These are phyloP conservation scores for Pachypanchax playfairii DNA, from an alignment of 2,113 vertebrate genomes.

Conservation along the genomic window DNA sequence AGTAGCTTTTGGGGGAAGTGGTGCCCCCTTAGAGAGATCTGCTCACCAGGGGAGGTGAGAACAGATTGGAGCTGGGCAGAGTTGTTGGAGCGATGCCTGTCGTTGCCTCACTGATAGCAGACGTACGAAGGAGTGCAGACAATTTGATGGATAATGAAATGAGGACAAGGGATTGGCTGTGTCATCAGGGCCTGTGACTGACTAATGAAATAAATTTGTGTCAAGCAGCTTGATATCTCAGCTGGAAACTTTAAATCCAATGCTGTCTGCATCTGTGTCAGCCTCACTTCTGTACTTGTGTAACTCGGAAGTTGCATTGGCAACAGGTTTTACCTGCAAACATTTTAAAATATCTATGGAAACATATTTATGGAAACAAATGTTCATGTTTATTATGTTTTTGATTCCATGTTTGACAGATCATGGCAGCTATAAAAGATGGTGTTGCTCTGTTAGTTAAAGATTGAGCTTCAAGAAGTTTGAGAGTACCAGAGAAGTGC, in stretches of 20 bases:
- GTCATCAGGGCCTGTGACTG: constrained; percentile 34
- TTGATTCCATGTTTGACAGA: constrained; percentile 3
- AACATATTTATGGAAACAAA: not conserved
- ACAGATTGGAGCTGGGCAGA: constrained; percentile 60
- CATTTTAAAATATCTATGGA: not conserved
- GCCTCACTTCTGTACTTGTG: constrained; percentile 4
- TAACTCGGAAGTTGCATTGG: constrained; percentile 10
- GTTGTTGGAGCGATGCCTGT: constrained; percentile 46
- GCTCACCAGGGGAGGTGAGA: constrained; percentile 57
- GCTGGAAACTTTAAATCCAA: constrained; percentile 51
- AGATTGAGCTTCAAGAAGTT: constrained; percentile 47
- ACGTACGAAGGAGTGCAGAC: not conserved
- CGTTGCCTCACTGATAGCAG: constrained; percentile 33
- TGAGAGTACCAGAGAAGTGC: constrained; percentile 39
- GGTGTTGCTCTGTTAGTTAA: constrained; percentile 34
- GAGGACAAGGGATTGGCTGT: constrained; percentile 45
- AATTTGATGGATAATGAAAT: constrained; percentile 51
- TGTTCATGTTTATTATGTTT: constrained; percentile 18
- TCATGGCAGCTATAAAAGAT: constrained; percentile 22
- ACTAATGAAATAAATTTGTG: constrained; percentile 60
- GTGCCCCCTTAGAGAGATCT: constrained; percentile 46
- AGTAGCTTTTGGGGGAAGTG: constrained; percentile 51
- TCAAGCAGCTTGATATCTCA: constrained; percentile 52
- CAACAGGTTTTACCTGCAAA: constrained; percentile 40
- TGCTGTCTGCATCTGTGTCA: constrained; percentile 34